phyloP scores from a whole-genome alignment of 2,797 vertebrate genomes.

The Brachyalestes nurse region DNA sequence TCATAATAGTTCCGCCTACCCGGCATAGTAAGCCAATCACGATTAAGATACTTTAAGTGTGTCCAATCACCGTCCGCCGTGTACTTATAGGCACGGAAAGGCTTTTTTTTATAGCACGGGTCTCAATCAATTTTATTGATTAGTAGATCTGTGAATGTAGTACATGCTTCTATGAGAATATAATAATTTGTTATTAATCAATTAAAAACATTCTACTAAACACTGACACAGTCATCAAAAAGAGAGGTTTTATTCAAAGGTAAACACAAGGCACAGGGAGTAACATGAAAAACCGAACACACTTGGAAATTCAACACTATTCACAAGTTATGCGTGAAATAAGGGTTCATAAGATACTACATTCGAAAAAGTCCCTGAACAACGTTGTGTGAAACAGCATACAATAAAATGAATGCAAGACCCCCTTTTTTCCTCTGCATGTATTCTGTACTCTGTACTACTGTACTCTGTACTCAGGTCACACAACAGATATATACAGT shows the following conservation, averaged over 20 bases:
- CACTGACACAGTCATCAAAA: not conserved
- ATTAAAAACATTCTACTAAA: not conserved
- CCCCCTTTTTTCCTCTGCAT: not conserved
- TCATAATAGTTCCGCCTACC: slow-evolving; percentile 62
- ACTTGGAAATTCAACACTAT: not conserved
- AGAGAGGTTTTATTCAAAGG: slow-evolving; percentile 2
- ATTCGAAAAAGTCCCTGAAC: not conserved
- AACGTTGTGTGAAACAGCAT: not conserved
- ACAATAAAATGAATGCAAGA: not conserved
- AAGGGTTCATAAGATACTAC: not conserved
- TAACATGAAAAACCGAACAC: not conserved
- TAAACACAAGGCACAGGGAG: slow-evolving; percentile 8
- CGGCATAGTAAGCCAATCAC: slow-evolving; percentile 32
- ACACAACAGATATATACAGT: not conserved
- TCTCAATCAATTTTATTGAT: slow-evolving; percentile 15
- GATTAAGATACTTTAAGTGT: slow-evolving; percentile 29
- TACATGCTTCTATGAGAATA: no score
- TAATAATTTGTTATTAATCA: no score
- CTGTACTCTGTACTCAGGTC: no score
- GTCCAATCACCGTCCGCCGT: slow-evolving; percentile 62
- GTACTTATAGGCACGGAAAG: slow-evolving; percentile 13
- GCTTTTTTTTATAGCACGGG: not conserved
- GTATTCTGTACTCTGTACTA: not conserved
- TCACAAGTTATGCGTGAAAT: not conserved
- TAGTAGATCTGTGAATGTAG: not conserved